Percentiles rank a stretch among this genome's conserved stretches.
Evolutionary conservation across 2,888 invertebrate species (phyloP).

Genomic region (Apocheima hispidaria): DNA sequence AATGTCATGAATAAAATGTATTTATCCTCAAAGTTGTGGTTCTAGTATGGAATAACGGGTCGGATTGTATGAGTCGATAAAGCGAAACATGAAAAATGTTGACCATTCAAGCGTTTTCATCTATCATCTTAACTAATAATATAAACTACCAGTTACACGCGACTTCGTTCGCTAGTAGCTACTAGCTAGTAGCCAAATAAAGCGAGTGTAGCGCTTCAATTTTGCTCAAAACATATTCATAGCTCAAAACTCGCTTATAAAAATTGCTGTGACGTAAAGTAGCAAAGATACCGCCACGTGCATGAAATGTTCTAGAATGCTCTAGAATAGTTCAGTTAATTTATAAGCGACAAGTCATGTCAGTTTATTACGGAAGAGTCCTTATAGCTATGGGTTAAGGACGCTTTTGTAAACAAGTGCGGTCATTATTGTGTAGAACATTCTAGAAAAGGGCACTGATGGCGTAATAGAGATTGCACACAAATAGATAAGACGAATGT

Average conservation of each 20-base stretch:
- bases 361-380: slow-evolving; percentile 1
- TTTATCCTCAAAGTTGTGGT: slow-evolving; percentile 27
- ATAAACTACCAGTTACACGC: too few species aligned
- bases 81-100: slow-evolving; percentile 37
- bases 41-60: slow-evolving; percentile 21
- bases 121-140: too few species aligned
- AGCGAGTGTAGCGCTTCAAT: slow-evolving; percentile 41
- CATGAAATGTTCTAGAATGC: slow-evolving; percentile 7
- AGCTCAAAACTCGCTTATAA: slow-evolving; percentile 22
- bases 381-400: slow-evolving; percentile 13
- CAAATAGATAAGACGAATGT: slow-evolving; percentile 10
- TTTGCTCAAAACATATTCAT: slow-evolving; percentile 42
- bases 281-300: slow-evolving; percentile 12
- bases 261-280: slow-evolving; percentile 12
- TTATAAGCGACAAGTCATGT: slow-evolving; percentile 11
- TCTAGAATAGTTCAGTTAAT: slow-evolving; percentile 11
- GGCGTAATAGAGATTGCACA: slow-evolving; percentile 15
- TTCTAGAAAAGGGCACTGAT: slow-evolving; percentile 27
- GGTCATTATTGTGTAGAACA: background rate
- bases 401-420: slow-evolving; percentile 8
- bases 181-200: slow-evolving; percentile 41
- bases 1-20: background rate
- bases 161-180: too few species aligned
- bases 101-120: slow-evolving; percentile 42
- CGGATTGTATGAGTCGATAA: slow-evolving; percentile 1